Evolutionary conservation across 2,113 vertebrate genomes (phyloP).

Genomic region (Mesitornis unicolor): DNA sequence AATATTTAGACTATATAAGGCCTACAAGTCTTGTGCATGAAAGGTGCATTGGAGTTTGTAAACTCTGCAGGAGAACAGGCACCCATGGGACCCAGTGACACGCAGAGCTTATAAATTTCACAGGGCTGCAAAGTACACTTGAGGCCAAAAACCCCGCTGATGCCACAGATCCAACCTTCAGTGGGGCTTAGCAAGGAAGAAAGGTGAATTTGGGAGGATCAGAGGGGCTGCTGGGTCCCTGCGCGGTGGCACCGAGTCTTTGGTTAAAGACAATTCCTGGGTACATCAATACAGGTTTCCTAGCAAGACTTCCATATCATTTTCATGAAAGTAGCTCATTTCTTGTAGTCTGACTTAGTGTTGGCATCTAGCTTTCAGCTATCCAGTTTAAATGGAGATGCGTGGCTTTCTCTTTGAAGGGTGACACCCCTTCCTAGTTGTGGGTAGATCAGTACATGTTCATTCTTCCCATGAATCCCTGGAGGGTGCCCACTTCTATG

Average conservation of each 20-base stretch:
- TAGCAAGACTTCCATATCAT: background rate
- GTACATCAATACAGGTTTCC: background rate
- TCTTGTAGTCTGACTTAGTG: background rate
- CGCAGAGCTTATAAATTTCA: background rate
- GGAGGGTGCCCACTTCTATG: background rate
- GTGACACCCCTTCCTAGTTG: background rate
- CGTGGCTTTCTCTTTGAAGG: background rate
- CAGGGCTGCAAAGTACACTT: background rate
- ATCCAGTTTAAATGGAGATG: background rate
- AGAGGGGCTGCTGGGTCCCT: background rate
- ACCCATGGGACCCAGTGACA: too few species aligned
- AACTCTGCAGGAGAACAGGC: background rate
- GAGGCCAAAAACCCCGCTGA: background rate
- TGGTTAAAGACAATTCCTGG: background rate
- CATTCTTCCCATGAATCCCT: background rate
- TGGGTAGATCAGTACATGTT: background rate
- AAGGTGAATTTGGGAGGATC: background rate
- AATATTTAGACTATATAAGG: background rate
- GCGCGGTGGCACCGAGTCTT: rapidly evolving
- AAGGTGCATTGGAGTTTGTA: background rate
- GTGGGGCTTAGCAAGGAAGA: background rate
- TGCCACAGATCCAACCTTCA: background rate
- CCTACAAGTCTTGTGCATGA: background rate
- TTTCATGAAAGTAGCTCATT: background rate
- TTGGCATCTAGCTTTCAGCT: background rate